Evolutionary conservation across 2,797 vertebrate genomes (phyloP).

Genomic region (Netta rufina): DNA sequence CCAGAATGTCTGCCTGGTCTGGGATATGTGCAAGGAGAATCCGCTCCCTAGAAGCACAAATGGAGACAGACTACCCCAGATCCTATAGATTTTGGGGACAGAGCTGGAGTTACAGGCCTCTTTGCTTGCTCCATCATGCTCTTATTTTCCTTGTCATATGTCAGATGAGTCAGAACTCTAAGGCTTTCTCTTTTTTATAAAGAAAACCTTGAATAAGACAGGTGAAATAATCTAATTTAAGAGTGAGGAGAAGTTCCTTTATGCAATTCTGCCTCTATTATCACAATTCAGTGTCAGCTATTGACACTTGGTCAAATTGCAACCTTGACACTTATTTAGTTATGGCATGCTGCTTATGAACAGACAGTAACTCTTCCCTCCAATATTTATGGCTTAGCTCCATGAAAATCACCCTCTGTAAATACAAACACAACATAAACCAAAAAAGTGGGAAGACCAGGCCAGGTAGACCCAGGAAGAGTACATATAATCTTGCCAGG

Average conservation of each 20-base stretch:
- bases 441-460: background rate
- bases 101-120: background rate
- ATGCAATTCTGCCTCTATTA: conserved; percentile 10
- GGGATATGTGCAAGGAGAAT: background rate
- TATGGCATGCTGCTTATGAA: background rate
- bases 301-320: background rate
- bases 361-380: background rate
- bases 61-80: background rate
- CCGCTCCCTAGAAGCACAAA: background rate
- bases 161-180: conserved; percentile 1
- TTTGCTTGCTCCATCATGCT: too few species aligned
- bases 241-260: conserved; percentile 5
- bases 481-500: rapidly evolving
- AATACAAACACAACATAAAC: background rate
- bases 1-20: background rate
- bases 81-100: background rate
- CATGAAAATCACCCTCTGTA: background rate
- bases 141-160: background rate
- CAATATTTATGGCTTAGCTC: background rate
- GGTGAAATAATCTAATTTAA: conserved; percentile 54
- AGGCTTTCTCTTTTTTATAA: background rate
- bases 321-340: background rate
- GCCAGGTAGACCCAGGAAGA: background rate
- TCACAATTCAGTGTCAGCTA: background rate
- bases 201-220: conserved; percentile 11